Percentiles rank a stretch among this genome's conserved stretches.
Conservation (phyloP, 1,140 invertebrate genomes). For the Eumeta japonica region DNA sequence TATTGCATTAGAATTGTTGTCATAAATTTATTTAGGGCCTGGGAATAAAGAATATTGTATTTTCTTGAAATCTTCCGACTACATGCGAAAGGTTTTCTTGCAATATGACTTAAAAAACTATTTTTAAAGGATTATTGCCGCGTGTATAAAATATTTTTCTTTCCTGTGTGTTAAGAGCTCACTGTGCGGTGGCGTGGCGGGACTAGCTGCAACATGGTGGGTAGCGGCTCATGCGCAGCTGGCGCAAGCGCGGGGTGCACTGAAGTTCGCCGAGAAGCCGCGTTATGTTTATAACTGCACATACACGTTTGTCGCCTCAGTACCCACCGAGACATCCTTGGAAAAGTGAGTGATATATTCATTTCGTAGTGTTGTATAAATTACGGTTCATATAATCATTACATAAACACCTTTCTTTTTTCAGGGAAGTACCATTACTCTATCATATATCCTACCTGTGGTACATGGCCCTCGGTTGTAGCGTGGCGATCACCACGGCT, state of each 20-base stretch:
- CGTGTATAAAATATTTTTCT: constrained; percentile 11
- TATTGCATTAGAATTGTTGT: not conserved
- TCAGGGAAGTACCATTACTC: constrained; percentile 53
- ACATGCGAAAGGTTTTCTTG: constrained; percentile 7
- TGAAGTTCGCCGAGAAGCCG: constrained; percentile 64
- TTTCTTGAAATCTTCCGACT: constrained; percentile 4
- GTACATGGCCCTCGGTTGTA: constrained; percentile 63
- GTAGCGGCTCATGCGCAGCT: constrained; percentile 77
- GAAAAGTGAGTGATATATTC: too few species aligned
- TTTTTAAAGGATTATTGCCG: constrained; percentile 4
- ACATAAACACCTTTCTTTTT: constrained; percentile 42
- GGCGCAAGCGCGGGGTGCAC: constrained; percentile 62
- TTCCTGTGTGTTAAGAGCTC: constrained; percentile 68
- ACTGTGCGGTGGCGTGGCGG: constrained; percentile 69
- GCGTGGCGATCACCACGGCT: constrained; percentile 55
- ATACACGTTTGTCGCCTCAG: constrained; percentile 49
- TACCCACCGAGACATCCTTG: not conserved
- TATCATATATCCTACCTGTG: constrained; percentile 73
- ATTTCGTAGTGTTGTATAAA: not conserved
- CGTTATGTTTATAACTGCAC: constrained; percentile 72
- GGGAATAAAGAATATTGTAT: too few species aligned
- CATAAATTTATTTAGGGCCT: too few species aligned
- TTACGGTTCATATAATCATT: not conserved
- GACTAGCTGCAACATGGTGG: constrained; percentile 78
- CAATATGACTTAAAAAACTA: constrained; percentile 7